Evolutionary conservation across 2,797 vertebrate species (phyloP).

Genomic region (Dipus sagitta): DNA sequence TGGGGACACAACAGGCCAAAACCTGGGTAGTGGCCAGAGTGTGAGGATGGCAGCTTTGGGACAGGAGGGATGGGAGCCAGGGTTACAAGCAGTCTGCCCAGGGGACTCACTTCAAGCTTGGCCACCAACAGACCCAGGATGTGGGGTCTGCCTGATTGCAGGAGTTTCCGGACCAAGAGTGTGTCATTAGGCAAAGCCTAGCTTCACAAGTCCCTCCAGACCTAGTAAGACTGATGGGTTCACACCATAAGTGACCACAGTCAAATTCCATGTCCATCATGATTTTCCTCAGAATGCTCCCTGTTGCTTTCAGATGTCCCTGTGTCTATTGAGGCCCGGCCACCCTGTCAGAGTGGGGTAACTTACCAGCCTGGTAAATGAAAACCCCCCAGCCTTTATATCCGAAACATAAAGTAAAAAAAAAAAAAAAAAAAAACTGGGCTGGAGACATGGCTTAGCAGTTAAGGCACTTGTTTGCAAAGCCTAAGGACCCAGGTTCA

Average conservation of each 20-base stretch:
- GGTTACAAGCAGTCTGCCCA: too few relatives aligned
- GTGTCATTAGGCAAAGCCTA: not conserved
- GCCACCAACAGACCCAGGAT: too few relatives aligned
- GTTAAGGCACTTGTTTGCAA: too few relatives aligned
- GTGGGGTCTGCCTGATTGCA: not conserved
- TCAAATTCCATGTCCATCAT: not conserved
- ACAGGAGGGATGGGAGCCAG: not conserved
- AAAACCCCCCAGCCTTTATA: not conserved
- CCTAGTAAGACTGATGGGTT: not conserved
- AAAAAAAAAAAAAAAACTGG: not conserved
- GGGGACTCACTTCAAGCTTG: too few relatives aligned
- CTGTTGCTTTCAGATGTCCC: not conserved
- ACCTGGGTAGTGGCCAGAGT: not conserved
- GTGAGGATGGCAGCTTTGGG: not conserved
- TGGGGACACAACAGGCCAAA: not conserved
- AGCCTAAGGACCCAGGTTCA: too few relatives aligned
- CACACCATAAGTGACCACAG: not conserved
- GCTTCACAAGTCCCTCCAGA: not conserved
- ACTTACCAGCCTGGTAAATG: not conserved
- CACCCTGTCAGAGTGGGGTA: not conserved
- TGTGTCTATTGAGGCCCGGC: not conserved
- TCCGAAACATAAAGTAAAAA: too few relatives aligned
- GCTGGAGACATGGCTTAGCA: too few relatives aligned
- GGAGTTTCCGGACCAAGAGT: not conserved
- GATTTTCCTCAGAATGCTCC: not conserved